These are phyloP conservation scores for Conopomorpha cramerella DNA, from an alignment of 1,140 invertebrate species.

Conservation along the genomic window DNA sequence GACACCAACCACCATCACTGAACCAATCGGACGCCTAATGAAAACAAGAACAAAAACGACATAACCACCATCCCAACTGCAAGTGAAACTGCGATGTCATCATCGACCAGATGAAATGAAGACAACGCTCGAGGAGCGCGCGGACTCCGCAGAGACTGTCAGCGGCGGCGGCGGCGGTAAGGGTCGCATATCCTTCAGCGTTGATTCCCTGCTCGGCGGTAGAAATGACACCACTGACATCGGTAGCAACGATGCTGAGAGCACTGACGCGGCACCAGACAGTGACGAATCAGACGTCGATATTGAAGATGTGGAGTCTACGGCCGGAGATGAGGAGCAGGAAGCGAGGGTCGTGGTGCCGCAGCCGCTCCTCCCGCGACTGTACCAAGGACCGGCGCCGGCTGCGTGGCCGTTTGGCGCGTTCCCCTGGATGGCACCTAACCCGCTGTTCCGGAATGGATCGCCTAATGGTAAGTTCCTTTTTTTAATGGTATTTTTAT, in stretches of 20 bases:
- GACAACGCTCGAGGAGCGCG: conserved; percentile 51
- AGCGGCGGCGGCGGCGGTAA: conserved; percentile 41
- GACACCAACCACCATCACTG: too few species aligned
- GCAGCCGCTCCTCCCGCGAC: conserved; percentile 40
- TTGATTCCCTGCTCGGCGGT: conserved; percentile 40
- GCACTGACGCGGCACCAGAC: conserved; percentile 25
- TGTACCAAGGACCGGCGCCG: conserved; percentile 41
- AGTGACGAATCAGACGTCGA: conserved; percentile 48
- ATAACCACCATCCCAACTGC: too few species aligned
- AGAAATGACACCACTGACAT: conserved; percentile 27
- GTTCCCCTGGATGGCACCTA: conserved; percentile 52
- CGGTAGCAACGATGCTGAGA: conserved; percentile 35
- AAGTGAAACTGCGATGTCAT: conserved; percentile 24
- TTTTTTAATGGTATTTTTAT: too few species aligned
- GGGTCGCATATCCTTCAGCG: conserved; percentile 52
- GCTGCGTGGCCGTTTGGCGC: conserved; percentile 48
- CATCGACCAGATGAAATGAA: conserved; percentile 52
- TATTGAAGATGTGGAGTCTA: conserved; percentile 48
- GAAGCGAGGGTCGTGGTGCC: conserved; percentile 41
- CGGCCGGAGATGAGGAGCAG: conserved; percentile 28
- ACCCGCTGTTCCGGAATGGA: conserved; percentile 43
- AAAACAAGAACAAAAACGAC: too few species aligned
- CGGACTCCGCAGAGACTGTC: conserved; percentile 23
- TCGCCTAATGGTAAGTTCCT: conserved; percentile 51
- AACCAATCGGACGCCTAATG: too few species aligned